Base-by-base conservation (phyloP, 1,140 invertebrate genomes). In the Philaenus spumarius region DNA sequence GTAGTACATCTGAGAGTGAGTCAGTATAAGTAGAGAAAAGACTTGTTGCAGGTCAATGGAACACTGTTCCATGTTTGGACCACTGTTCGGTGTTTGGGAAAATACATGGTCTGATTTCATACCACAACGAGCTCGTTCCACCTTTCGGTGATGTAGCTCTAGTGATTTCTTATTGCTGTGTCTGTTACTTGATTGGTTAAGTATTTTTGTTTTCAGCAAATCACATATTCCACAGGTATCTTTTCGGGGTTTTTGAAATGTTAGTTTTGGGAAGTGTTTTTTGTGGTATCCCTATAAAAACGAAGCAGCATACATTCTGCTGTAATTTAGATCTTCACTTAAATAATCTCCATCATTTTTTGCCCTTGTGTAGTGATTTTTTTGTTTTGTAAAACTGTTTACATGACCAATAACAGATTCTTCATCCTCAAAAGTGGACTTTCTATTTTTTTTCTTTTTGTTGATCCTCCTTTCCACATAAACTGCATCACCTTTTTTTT, bases 1-100 rank as follows among this genome's bases (percentile, higher is more conserved):
- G 34, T 67, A 66, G 47, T 61, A 66, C 58, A 66, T 61, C 11
- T 65, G 17, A 39, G 39, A 43, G 37, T 67, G 66, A 9, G 59
- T 67, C 26, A 65, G 55, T 48, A 52, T 59, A 26, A 59, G 64
- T 3, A 67, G 15, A 42, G 48, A 54, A 7, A 66, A 42, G 7
- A 67, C 65, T 55, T 55, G 37, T 42, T 55, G 6, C 42, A 55
- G 14, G 19, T 55, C 52, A 34, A 55, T 55, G 24, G 42, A 17
- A 20, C n/a, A n/a, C n/a, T n/a, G n/a, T n/a, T 20, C 23, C 20
- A 23, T 55, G 52, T 23, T 9, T 20, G 2, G 17, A 26, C 19
- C 17, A 34, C 51, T 53, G 7, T 19, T 9, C 19, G 52, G 52
- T 23, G 20, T n/a, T 20, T 20, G 52, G 2, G 35, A 23, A 17